These are phyloP conservation scores for Colinus virginianus DNA, from an alignment of 2,113 vertebrate genomes.

Conservation along the genomic window DNA sequence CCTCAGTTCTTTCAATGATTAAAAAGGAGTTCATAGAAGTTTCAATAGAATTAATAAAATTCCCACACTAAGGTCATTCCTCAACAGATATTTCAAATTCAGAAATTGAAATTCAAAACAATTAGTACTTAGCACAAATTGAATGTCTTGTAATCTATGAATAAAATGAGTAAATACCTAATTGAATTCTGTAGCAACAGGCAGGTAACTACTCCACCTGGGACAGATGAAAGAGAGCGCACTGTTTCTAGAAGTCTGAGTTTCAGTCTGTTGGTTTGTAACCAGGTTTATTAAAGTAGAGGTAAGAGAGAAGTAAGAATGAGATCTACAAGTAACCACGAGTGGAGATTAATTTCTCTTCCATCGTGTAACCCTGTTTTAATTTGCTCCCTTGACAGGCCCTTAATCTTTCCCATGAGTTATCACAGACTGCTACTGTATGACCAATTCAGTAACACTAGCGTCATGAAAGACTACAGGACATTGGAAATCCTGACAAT, in stretches of 20 bases:
- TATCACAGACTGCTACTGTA: not conserved
- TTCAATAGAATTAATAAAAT: not conserved
- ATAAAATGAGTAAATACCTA: not conserved
- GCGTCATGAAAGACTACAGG: not conserved
- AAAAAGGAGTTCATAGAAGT: not conserved
- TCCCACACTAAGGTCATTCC: not conserved
- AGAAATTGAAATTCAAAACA: not conserved
- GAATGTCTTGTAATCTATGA: not conserved
- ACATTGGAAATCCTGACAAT: not conserved
- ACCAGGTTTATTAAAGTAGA: not conserved
- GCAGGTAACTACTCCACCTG: not conserved
- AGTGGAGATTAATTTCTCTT: not conserved
- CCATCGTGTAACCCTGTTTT: not conserved
- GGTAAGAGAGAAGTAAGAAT: not conserved
- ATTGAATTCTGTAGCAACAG: not conserved
- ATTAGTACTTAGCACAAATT: not conserved
- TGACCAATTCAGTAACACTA: not conserved
- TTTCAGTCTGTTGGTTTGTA: not conserved
- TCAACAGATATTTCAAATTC: not conserved
- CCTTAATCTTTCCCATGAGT: not conserved
- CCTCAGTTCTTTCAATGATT: not conserved
- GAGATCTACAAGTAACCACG: not conserved
- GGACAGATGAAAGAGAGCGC: rapidly evolving
- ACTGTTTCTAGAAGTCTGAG: not conserved
- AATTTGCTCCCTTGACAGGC: not conserved